These are phyloP conservation scores for Hemicentrotus pulcherrimus DNA, from an alignment of 35 echinoderm and acorn worm genomes.

Conservation along the genomic window DNA sequence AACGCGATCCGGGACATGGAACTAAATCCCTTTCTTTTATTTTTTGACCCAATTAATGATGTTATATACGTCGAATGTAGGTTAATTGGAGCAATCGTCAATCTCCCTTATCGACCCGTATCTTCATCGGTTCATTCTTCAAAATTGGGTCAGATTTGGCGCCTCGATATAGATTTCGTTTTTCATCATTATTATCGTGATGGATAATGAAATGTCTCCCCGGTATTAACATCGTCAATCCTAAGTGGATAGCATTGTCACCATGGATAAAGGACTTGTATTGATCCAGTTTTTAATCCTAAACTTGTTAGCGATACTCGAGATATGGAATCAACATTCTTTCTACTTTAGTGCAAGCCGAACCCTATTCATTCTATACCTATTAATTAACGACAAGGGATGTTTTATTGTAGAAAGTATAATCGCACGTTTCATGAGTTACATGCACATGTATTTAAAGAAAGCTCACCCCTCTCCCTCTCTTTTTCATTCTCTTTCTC, in stretches of 20 bases:
- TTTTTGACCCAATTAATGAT: slow-evolving; percentile 3
- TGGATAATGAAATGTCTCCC: neutral
- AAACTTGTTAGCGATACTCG: neutral
- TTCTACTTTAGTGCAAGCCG: neutral
- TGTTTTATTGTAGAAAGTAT: no score
- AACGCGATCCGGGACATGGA: neutral
- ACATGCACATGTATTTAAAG: no score
- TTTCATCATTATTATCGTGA: neutral
- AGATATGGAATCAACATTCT: neutral
- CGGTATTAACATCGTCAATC: neutral
- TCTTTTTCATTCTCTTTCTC: neutral
- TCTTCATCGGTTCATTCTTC: neutral
- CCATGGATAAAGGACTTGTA: no score
- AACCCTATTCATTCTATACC: no score
- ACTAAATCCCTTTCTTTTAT: neutral
- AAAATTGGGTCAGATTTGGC: neutral
- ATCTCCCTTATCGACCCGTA: neutral
- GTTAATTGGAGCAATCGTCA: neutral
- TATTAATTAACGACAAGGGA: no score
- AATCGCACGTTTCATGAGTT: no score
- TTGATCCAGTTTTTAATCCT: no score
- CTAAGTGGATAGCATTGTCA: no score
- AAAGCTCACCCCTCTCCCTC: neutral
- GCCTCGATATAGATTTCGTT: neutral
- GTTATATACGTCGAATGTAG: neutral